Conservation (phyloP, 2,113 vertebrate genomes). For the Oplegnathus fasciatus region DNA sequence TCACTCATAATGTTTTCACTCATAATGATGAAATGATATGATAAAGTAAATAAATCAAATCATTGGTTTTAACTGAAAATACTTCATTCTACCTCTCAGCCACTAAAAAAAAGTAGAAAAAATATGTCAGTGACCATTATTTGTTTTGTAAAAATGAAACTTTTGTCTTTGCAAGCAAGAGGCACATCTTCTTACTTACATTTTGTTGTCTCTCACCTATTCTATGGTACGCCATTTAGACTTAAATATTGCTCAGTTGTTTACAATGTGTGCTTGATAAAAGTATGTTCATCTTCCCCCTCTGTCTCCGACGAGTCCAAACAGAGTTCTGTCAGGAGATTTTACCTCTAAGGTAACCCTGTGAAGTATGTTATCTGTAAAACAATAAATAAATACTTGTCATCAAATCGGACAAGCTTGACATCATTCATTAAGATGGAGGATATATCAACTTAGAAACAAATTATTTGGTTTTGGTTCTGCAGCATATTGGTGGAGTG, state of each 20-base stretch:
- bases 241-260: slow-evolving; percentile 85
- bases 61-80: slow-evolving; percentile 78
- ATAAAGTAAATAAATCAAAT: slow-evolving; percentile 76
- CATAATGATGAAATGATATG: slow-evolving; percentile 77
- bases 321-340: slow-evolving; percentile 77
- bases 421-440: slow-evolving; percentile 74
- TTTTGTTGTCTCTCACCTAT: slow-evolving; percentile 83
- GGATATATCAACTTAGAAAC: slow-evolving; percentile 14
- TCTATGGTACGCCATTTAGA: slow-evolving; percentile 84
- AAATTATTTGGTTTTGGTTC: slow-evolving; percentile 61
- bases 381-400: slow-evolving; percentile 85
- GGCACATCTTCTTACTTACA: slow-evolving; percentile 82
- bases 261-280: slow-evolving; percentile 85
- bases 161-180: slow-evolving; percentile 81
- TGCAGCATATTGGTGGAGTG: slow-evolving; percentile 47
- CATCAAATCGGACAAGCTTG: slow-evolving; percentile 78
- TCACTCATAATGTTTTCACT: slow-evolving; percentile 78
- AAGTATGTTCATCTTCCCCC: slow-evolving; percentile 79
- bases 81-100: slow-evolving; percentile 91
- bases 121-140: slow-evolving; percentile 79
- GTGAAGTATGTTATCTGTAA: slow-evolving; percentile 85
- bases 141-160: slow-evolving; percentile 84
- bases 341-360: slow-evolving; percentile 83
- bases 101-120: slow-evolving; percentile 80
- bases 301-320: slow-evolving; percentile 72